Base-by-base conservation (phyloP, 64 coral and sea anemone species). In the Orbicella faveolata region DNA sequence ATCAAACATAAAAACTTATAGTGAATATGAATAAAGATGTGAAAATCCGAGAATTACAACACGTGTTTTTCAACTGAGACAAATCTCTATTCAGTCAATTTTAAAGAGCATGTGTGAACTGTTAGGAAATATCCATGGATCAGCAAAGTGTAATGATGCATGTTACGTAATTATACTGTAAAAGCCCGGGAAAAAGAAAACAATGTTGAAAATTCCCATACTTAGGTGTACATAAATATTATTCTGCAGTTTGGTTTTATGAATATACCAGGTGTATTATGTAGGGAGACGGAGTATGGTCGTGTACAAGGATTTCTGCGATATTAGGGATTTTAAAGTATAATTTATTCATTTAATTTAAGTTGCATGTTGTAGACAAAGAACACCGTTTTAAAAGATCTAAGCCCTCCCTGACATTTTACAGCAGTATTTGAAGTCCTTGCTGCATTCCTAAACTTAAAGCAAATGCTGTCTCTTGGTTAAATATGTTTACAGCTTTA, bases 291-390 rank as follows among this genome's bases (percentile, higher is more conserved):
- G 30, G 30, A 48, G 30, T 63, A 20, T 36, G 57, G 61, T 84
- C 23, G 53, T 20, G 51, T n/a, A 73, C 39, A 73, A 41, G 20
- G 10, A 52, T 85, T 85, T 6, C 36, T 23, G 17, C 36, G n/a
- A 33, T 61, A 18, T 81, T 70, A 52, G 63, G 37, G 36, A n/a
- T 52, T 85, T 41, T 52, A 72, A 85, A 85, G 9, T 16, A 72
- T 85, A 85, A 85, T 39, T 85, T 85, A 85, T 85, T 33, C 63
- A 85, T 21, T 72, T 61, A 36, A 63, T 63, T 82, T 85, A 73
- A 85, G 82, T 73, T 13, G 39, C 62, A 70, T 41, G 15, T 21
- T 52, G 39, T 78, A 9, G 79, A 4, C 67, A n/a, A 33, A 70
- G 67, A 26, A 70, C 67, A 70, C 67, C 67, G 2, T 26, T 9